Base-by-base conservation (phyloP, 2,888 invertebrate genomes). In the Macrosoma leucophasiata region DNA sequence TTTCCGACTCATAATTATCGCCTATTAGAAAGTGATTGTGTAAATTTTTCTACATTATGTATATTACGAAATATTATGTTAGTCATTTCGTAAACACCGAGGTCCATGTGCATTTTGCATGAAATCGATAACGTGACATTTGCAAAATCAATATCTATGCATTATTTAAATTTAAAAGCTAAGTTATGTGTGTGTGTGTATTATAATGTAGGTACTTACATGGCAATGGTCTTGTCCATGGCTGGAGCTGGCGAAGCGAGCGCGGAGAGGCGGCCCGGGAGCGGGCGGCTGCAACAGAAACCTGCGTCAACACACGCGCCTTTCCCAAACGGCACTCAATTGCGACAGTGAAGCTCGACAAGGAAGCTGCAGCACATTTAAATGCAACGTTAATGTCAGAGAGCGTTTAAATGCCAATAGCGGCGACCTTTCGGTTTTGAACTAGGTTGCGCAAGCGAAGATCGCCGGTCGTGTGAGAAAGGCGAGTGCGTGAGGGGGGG, bases 361-460 rank as follows among this genome's bases (percentile, higher is more conserved):
- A 78, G 81, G 81, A 81, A 79, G 81, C 79, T 75, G 76, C 77
- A 77, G 66, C 72, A 75, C 69, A 70, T 74, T 73, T 72, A 74
- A 75, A 78, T 79, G 81, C 81, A 81, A 76, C 76, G 68, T 67
- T 81, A 84, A 84, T 82, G 82, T 78, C 82, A 84, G 72, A 79
- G 79, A 78, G 76, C 77, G 76, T 63, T 75, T 76, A 82, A 82
- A 84, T 84, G 82, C 78, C 82, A 82, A 78, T 78, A 78, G 67
- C 64, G 75, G 62, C 74, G 82, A 84, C 82, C 82, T 84, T 84
- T 81, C 62, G 59, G 73, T 73, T 71, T 66, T 64, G 61, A 73
- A 68, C 67, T 57, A 56, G 55, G 69, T 84, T 84, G 79, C 76
- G 82, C 76, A 84, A 82, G 71, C 62, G 72, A 71, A 62, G 74